These are phyloP conservation scores for Stylophora pistillata DNA, from an alignment of 64 coral and sea anemone genomes.

Conservation along the genomic window DNA sequence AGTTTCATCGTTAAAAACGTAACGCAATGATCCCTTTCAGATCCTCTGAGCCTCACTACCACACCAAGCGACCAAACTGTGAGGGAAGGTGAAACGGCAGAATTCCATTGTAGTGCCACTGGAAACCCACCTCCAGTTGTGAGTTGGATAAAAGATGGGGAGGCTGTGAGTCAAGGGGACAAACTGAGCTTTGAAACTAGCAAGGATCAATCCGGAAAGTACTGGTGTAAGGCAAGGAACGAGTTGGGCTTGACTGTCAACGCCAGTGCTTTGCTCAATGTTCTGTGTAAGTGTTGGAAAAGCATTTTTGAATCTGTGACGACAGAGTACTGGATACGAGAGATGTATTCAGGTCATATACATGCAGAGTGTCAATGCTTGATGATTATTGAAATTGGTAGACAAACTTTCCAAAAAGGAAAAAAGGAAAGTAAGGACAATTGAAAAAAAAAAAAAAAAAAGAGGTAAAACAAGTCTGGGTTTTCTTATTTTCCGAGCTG, in stretches of 20 bases:
- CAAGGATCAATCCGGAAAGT: background rate
- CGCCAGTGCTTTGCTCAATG: background rate
- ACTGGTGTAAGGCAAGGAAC: background rate
- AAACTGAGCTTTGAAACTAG: background rate
- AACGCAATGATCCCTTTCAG: background rate
- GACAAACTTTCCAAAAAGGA: too few species aligned
- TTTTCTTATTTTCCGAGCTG: too few species aligned
- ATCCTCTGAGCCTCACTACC: background rate
- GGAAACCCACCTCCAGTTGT: background rate
- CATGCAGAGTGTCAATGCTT: too few species aligned
- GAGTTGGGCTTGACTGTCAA: background rate
- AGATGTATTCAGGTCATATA: too few species aligned
- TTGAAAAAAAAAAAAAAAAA: too few species aligned
- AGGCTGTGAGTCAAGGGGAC: background rate
- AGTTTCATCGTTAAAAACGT: background rate
- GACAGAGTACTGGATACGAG: too few species aligned
- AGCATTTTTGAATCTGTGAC: too few species aligned
- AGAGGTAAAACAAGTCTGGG: too few species aligned
- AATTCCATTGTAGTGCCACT: background rate
- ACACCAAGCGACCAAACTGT: background rate
- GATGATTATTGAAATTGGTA: too few species aligned
- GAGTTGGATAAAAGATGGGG: background rate
- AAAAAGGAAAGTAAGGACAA: too few species aligned
- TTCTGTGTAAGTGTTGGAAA: constrained; percentile 4
- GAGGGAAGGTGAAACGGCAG: background rate